phyloP scores from a whole-genome alignment of 2,113 vertebrate genomes.

The Muntiacus muntjak region DNA sequence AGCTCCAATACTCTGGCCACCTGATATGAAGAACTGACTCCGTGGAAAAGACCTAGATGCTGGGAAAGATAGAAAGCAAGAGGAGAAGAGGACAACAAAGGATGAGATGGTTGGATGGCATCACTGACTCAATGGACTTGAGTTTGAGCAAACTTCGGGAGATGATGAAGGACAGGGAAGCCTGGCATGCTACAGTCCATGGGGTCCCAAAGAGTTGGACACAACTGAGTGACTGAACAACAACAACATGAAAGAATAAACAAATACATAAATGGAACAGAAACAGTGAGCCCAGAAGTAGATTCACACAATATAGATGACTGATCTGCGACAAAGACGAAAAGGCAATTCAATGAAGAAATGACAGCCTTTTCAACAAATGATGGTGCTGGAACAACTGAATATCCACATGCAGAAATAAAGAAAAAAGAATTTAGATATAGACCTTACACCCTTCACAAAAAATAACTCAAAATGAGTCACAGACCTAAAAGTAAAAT shows the following conservation, averaged over 20 bases:
- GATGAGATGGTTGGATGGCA: not conserved
- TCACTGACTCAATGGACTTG: not conserved
- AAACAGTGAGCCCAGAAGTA: not conserved
- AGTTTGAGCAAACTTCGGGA: not conserved
- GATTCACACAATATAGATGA: not conserved
- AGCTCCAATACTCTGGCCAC: not conserved
- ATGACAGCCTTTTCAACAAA: not conserved
- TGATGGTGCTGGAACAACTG: not conserved
- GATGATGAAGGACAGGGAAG: not conserved
- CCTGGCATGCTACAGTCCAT: not conserved
- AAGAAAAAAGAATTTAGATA: not conserved
- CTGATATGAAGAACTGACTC: not conserved
- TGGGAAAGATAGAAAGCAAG: not conserved
- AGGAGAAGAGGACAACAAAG: not conserved
- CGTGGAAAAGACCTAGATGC: not conserved
- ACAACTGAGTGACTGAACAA: not conserved
- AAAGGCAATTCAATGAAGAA: not conserved
- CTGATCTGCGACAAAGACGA: not conserved
- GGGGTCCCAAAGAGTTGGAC: not conserved
- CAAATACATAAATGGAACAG: not conserved
- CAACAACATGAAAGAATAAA: not conserved
- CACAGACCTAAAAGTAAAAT: not conserved
- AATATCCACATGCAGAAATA: not conserved
- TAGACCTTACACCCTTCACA: not conserved
- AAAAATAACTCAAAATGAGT: not conserved